Evolutionary conservation across 2,113 vertebrate species (phyloP), one percentile per base, ranked within the genome.

Genomic region (Genyomyrus donnyi): DNA sequence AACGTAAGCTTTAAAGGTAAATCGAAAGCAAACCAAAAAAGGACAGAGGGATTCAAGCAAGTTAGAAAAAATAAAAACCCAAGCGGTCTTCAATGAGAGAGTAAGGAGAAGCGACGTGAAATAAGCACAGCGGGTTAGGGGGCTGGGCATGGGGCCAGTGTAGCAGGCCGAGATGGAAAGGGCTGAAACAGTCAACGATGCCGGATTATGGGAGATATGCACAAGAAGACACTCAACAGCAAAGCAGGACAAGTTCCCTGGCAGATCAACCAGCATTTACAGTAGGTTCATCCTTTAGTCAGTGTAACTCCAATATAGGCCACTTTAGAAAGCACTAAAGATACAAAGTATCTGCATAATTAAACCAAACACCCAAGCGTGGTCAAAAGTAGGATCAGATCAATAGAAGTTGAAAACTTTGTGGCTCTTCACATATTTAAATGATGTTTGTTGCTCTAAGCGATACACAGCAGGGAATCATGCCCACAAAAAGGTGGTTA

Each of bases 1-100:
- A 98, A 97, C 93, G 91, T 96, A 97, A 97, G 96, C 96, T 95
- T 95, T 94, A 93, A 97, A 97, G 95, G 94, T 97, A 96, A 94
- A 95, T 91, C 95, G 94, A 94, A 96, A 95, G 95, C 95, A 35
- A 93, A 96, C 84, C 93, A 95, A 96, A 95, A 95, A 92, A 31
- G 49, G 89, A 91, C 92, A 93, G 92, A 91, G 91, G 96, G 95
- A 91, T 94, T 92, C 92, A 93, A 90, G 91, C 91, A 93, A 93
- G 95, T 96, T 96, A 96, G 94, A 95, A 93, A 90, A 94, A 93
- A 91, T n/a, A 42, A 80, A 80, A 80, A 15, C 13, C 92, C 86
- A 91, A 91, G 94, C 92, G 93, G 74, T 10, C 10, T 80, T 84
- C 80, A 87, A 90, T 31, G 15, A 93, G 92, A 1, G 84, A 48